Evolutionary conservation across 2,888 invertebrate species (phyloP).

Genomic region (Lissocephala sabroskyi): DNA sequence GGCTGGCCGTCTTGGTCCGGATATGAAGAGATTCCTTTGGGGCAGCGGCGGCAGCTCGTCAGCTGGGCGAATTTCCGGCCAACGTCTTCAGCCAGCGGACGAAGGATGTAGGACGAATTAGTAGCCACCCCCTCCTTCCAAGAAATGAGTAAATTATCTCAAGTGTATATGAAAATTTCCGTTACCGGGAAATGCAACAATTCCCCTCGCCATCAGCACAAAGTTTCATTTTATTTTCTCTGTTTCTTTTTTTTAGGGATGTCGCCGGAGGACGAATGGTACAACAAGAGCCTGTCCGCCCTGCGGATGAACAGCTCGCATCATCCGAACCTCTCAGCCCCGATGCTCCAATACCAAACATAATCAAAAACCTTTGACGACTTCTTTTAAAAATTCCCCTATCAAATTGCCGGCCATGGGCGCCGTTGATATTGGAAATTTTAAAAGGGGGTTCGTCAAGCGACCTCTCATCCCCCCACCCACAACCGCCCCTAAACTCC

Average conservation of each 20-base stretch:
- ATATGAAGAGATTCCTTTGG: too few species aligned
- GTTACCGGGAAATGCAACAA: constrained; percentile 35
- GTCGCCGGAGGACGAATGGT: constrained; percentile 97
- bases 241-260: constrained; percentile 78
- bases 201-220: constrained; percentile 1
- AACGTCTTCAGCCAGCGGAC: too few species aligned
- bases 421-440: constrained; percentile 28
- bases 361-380: constrained; percentile 79
- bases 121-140: too few species aligned
- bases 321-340: constrained; percentile 94
- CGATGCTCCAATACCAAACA: constrained; percentile 98
- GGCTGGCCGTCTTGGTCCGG: too few species aligned
- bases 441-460: constrained; percentile 51
- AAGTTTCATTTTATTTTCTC: too few species aligned
- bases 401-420: constrained; percentile 17
- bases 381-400: constrained; percentile 69
- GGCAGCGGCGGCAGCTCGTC: too few species aligned
- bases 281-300: constrained; percentile 97
- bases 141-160: too few species aligned
- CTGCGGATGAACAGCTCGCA: constrained; percentile 97
- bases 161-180: constrained; percentile 27
- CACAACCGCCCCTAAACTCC: not conserved
- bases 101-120: too few species aligned
- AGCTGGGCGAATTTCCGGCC: too few species aligned
- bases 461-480: constrained; percentile 20